phyloP scores from a whole-genome alignment of 2,797 vertebrate genomes.

The Thripadectes ignobilis region DNA sequence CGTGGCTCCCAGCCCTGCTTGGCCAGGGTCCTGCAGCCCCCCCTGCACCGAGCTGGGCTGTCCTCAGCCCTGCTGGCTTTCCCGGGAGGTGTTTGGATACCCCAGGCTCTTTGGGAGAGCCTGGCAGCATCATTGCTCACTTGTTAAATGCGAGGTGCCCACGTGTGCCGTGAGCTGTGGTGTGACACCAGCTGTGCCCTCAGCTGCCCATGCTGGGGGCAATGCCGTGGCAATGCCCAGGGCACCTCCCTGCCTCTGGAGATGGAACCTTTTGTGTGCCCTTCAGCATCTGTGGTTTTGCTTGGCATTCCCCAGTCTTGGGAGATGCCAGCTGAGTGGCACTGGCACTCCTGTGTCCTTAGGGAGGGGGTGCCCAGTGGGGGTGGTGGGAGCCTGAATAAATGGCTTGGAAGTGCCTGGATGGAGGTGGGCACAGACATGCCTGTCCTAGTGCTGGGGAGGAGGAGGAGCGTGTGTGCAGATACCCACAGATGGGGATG shows the following conservation, averaged over 20 bases:
- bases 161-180: fast-evolving
- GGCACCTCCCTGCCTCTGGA: background rate
- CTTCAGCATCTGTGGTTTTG: background rate
- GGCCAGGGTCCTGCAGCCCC: background rate
- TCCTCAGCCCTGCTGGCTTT: background rate
- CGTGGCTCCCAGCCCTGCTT: background rate
- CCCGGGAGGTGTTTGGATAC: fast-evolving
- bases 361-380: fast-evolving
- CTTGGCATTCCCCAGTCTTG: background rate
- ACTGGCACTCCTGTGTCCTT: background rate
- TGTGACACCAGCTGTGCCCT: fast-evolving
- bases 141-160: background rate
- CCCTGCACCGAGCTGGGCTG: background rate
- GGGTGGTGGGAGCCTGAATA: background rate
- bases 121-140: background rate
- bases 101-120: background rate
- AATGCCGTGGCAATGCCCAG: background rate
- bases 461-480: background rate
- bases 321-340: background rate
- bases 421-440: fast-evolving
- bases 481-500: background rate
- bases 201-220: background rate
- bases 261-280: background rate
- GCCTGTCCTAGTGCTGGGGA: fast-evolving
- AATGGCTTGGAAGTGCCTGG: background rate